Evolutionary conservation across 1,140 invertebrate genomes (phyloP), one percentile per base, ranked within the genome.

Genomic region (Manduca sexta): DNA sequence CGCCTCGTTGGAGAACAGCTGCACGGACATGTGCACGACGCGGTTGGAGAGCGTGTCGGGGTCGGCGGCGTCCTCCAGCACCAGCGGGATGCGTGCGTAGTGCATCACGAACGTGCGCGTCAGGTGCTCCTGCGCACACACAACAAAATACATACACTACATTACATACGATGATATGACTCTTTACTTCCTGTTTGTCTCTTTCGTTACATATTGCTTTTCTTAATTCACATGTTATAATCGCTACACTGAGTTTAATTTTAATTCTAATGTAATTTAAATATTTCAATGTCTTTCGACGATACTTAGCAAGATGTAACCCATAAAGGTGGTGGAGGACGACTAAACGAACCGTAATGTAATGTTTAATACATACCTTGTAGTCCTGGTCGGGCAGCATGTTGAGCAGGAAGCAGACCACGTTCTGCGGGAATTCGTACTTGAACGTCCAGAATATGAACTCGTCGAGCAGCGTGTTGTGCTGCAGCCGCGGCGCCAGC

Each of bases 361-460:
- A 8, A 34, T 34, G 6, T 34, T 8, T 35, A 35, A 14, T n/a
- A 12, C 15, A 57, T 56, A 94, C 94, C 89, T 99, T 99, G 81
- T 98, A 99, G 68, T 95, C 92, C 44, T 94, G 92, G 88, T 99
- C 96, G 2, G 97, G 97, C 48, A 99, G 86, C 92, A 99, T 95
- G 78, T 98, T 98, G 10, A 99, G 88, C n/a, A 99, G 83, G 38
- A 98, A 91, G 70, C 97, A 98, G 8, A 98, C 96, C 30, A 99
- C 89, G 69, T 97, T 98, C 83, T 98, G 95, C 2, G 97, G 97
- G 87, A 99, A 99, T 85, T 99, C 97, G 85, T 95, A 98, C 74
- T 95, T 95, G 16, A 98, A 95, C 13, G 95, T 98, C 97, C 97
- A 99, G 87, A 99, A 99, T 56, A 99, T 94, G 45, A 99, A 90